A percentile compares a stretch with the other conserved stretches of the same genome.
phyloP scores from a whole-genome alignment of 2,797 vertebrate species.

The Fundulus diaphanus region DNA sequence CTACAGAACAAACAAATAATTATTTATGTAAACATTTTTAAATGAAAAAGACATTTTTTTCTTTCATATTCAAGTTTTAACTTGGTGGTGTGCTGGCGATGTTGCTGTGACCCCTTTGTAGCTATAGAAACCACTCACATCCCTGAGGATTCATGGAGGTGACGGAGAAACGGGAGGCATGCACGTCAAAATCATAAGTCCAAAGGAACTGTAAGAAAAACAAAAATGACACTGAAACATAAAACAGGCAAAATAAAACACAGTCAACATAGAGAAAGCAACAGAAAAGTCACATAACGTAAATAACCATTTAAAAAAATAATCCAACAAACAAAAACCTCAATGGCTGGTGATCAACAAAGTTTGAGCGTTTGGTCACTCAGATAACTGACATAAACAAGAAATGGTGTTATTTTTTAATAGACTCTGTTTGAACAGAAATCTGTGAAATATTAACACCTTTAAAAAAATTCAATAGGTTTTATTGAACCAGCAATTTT shows the following conservation, averaged over 20 bases:
- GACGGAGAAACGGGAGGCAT: slow-evolving; percentile 81
- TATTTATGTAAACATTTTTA: background rate
- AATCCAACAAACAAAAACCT: slow-evolving; percentile 1
- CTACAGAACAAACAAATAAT: background rate
- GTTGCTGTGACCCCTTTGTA: slow-evolving; percentile 43
- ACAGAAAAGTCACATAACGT: slow-evolving; percentile 25
- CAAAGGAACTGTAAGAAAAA: slow-evolving; percentile 82
- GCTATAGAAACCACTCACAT: slow-evolving; percentile 76
- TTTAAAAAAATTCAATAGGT: background rate
- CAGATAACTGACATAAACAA: background rate
- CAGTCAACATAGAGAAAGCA: slow-evolving; percentile 26
- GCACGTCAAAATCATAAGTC: slow-evolving; percentile 84
- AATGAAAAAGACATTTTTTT: background rate
- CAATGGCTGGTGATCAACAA: slow-evolving; percentile 32
- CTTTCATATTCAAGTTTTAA: slow-evolving; percentile 7
- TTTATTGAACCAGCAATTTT: background rate
- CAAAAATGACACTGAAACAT: slow-evolving; percentile 62
- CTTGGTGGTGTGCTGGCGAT: slow-evolving; percentile 23
- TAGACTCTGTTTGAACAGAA: background rate
- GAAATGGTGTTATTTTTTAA: background rate
- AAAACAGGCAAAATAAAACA: slow-evolving; percentile 56
- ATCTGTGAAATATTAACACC: background rate
- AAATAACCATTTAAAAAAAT: slow-evolving; percentile 37
- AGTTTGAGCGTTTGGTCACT: background rate
- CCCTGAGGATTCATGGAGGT: slow-evolving; percentile 76